A percentile compares a stretch with the other conserved stretches of the same genome.
phyloP scores from a whole-genome alignment of 1,140 invertebrate genomes.

The Reticulitermes speratus region DNA sequence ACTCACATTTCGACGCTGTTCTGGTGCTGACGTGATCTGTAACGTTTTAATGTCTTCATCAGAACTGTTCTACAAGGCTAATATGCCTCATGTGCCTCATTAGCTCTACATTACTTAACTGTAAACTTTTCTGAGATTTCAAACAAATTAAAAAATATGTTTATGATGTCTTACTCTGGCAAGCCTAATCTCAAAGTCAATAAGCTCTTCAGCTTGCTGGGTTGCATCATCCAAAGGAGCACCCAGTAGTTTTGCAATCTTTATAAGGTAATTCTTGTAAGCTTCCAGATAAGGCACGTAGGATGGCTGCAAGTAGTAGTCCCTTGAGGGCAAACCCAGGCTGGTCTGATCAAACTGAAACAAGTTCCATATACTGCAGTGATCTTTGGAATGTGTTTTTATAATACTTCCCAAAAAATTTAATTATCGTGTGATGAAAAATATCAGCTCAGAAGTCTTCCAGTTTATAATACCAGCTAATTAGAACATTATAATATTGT shows the following conservation, averaged over 20 bases:
- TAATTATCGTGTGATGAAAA: no score
- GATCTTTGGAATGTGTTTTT: no score
- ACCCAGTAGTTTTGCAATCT: constrained; percentile 66
- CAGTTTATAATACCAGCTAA: no score
- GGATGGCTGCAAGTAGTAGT: constrained; percentile 75
- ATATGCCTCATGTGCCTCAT: no score
- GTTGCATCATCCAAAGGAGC: constrained; percentile 59
- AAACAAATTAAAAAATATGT: neutral
- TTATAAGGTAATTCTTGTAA: constrained; percentile 75
- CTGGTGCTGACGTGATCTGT: constrained; percentile 64
- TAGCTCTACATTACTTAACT: no score
- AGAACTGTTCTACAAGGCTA: no score
- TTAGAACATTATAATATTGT: no score
- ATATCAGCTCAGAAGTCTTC: no score
- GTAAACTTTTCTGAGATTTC: constrained; percentile 18
- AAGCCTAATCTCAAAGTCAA: constrained; percentile 78
- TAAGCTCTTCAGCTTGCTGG: constrained; percentile 67
- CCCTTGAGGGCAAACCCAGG: constrained; percentile 80
- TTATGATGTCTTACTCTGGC: constrained; percentile 58
- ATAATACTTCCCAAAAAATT: no score
- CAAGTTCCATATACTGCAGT: no score
- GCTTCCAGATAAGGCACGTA: constrained; percentile 72
- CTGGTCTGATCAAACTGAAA: constrained; percentile 79
- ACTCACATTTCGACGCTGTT: constrained; percentile 76
- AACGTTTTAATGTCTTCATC: neutral